Evolutionary conservation across 2,888 invertebrate genomes (phyloP).

Genomic region (Lordiphosa andalusiaca): DNA sequence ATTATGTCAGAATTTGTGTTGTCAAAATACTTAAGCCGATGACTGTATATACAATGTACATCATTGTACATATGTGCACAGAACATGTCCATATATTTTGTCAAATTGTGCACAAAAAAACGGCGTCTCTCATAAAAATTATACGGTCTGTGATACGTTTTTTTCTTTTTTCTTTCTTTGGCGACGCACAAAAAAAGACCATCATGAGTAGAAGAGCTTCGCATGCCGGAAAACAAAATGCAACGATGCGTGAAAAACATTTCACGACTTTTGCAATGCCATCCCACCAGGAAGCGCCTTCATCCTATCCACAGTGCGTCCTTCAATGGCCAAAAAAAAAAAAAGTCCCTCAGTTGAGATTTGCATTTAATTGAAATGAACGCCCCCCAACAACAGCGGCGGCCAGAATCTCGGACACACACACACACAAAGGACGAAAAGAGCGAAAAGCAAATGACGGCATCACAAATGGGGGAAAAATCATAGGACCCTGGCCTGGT

Average conservation of each 20-base stretch:
- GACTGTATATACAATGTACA: too few species aligned
- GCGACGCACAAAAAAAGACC: not conserved
- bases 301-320: constrained; percentile 9
- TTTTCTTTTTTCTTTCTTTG: not conserved
- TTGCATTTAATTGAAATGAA: constrained; percentile 73
- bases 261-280: constrained; percentile 55
- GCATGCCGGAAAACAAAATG: constrained; percentile 64
- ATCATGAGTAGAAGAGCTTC: constrained; percentile 18
- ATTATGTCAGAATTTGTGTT: too few species aligned
- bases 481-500: constrained; percentile 43
- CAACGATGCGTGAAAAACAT: constrained; percentile 72
- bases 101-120: constrained; percentile 11
- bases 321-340: constrained; percentile 37
- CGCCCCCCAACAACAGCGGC: constrained; percentile 34
- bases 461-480: constrained; percentile 17
- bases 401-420: constrained; percentile 36
- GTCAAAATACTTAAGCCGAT: too few species aligned
- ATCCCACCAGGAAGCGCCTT: constrained; percentile 26
- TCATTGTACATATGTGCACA: too few species aligned
- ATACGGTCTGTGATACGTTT: constrained; percentile 20
- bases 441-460: constrained; percentile 45
- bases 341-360: constrained; percentile 53
- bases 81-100: too few species aligned
- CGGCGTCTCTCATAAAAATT: constrained; percentile 37
- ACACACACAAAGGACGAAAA: constrained; percentile 30